Conservation (phyloP, 37 sponge, comb jelly and placozoan species). For the Spongilla lacustris region DNA sequence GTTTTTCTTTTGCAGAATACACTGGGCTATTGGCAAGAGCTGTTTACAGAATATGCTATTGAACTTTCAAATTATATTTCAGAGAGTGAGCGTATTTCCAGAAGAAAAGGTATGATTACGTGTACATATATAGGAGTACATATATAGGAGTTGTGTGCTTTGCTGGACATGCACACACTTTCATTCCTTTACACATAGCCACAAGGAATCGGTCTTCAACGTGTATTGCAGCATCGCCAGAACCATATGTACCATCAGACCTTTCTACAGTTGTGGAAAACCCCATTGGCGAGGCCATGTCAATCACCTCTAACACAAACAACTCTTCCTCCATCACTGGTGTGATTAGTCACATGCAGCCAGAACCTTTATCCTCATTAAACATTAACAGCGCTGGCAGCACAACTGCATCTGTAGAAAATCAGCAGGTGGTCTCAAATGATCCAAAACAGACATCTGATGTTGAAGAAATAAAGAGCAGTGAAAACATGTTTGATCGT, state of each 20-base stretch:
- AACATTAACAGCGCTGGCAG: not conserved
- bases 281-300: not conserved
- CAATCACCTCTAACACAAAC: not conserved
- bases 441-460: not conserved
- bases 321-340: no score
- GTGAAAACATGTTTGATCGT: no score
- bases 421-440: not conserved
- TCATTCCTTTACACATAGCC: not conserved
- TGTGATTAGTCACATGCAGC: not conserved
- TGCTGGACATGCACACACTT: no score
- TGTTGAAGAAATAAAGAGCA: not conserved
- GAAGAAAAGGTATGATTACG: not conserved
- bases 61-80: not conserved
- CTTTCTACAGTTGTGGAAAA: not conserved
- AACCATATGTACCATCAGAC: not conserved
- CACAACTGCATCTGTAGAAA: not conserved
- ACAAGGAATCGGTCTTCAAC: not conserved
- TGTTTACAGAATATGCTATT: not conserved
- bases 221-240: not conserved
- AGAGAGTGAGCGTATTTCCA: not conserved
- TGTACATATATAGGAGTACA: not conserved
- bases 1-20: not conserved
- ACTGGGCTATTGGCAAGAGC: not conserved
- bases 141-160: not conserved
- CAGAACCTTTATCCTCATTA: not conserved